Evolutionary conservation across 37 sponge, comb jelly and placozoan genomes (phyloP), one percentile per base, ranked within the genome.

Genomic region (Aplysina aerophoba): DNA sequence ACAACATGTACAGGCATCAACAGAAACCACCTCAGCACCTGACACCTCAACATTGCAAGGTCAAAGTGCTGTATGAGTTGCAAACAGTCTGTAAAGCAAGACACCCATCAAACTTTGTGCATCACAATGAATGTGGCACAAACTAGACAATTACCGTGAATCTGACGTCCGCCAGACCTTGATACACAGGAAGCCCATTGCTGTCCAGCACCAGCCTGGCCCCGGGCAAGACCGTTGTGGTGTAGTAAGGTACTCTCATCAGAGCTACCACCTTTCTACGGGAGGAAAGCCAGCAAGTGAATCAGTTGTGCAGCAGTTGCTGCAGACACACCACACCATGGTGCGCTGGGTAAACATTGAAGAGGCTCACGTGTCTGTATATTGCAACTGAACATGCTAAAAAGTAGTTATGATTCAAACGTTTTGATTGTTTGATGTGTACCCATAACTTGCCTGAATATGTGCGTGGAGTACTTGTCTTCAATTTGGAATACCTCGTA

Each of bases 131-230:
- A n/a, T n/a, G n/a, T n/a, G 31, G 14, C 20, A 58, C 30, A 25
- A 14, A 25, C 61, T 25, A 40, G 24, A 55, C 30, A 83, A 86
- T 67, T 20, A 93, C 94, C 2, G 85, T 87, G 63, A 93, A 89
- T 20, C 55, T 59, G 15, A 57, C 90, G 28, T 39, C 57, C 2
- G 88, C 63, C 0, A 65, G 3, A 36, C 83, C 88, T 62, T 90
- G 94, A 69, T 90, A 93, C 33, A 93, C 83, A 24, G 94, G 94
- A 21, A 93, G 69, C 0, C 88, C 90, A 4, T 54, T 57, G 2
- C 31, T 69, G 35, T 90, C 86, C 35, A 88, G 39, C 27, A 93
- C 86, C 54, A 93, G 83, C 12, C 87, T 87, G 0, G 90, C 36
- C 15, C 94, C 94, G 81, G 94, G 94, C 15, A 87, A 39, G 53